Conservation (phyloP, 2,113 vertebrate species). For the Xenopus laevis region DNA sequence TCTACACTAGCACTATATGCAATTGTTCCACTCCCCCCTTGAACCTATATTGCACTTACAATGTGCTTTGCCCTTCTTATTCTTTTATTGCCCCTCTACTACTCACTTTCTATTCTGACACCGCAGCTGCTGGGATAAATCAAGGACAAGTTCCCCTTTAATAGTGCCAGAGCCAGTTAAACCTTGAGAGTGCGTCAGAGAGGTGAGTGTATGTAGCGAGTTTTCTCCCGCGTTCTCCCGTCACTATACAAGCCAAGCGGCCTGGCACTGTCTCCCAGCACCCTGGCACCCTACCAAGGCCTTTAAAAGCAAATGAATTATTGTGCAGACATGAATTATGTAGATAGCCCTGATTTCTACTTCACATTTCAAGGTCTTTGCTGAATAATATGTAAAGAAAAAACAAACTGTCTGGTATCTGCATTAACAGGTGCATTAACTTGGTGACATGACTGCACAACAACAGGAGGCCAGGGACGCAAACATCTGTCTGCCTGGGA, state of each 20-base stretch:
- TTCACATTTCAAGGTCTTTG: conserved; percentile 38
- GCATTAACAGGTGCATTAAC: not conserved
- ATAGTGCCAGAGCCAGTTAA: too few relatives aligned
- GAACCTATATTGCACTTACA: too few relatives aligned
- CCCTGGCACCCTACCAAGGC: conserved; percentile 28
- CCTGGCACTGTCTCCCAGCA: not conserved
- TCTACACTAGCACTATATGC: too few relatives aligned
- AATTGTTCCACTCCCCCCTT: too few relatives aligned
- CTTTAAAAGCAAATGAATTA: conserved; percentile 40
- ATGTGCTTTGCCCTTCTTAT: too few relatives aligned
- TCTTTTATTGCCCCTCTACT: too few relatives aligned
- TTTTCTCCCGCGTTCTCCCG: too few relatives aligned
- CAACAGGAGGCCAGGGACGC: conserved; percentile 2
- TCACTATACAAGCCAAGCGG: not conserved
- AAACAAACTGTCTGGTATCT: conserved; percentile 13
- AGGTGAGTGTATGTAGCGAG: too few relatives aligned
- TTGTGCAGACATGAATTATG: conserved; percentile 36
- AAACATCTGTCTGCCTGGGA: not conserved
- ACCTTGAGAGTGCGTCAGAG: too few relatives aligned
- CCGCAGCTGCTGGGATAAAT: too few relatives aligned
- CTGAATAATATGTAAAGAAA: conserved; percentile 35
- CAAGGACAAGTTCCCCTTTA: too few relatives aligned
- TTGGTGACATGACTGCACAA: not conserved
- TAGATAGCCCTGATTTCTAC: conserved; percentile 21
- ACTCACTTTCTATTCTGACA: too few relatives aligned